Conservation (phyloP, 2,113 vertebrate genomes). For the Limnothrissa miodon region DNA sequence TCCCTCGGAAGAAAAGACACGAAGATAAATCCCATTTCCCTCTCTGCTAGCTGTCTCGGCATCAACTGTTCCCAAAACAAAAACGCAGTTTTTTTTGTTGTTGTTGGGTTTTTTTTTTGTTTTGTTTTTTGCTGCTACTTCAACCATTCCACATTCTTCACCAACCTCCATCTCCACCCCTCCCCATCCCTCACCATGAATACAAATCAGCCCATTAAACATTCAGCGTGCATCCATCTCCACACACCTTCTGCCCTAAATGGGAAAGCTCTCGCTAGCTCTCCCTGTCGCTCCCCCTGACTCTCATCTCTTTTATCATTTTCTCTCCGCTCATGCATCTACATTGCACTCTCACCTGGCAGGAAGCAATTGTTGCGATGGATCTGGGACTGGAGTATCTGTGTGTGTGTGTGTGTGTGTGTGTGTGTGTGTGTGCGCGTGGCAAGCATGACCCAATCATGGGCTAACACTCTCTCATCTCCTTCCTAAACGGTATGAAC, state of each 20-base stretch:
- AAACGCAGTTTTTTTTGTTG: constrained; percentile 1
- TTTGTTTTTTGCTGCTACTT: background rate
- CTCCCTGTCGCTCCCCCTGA: background rate
- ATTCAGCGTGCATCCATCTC: background rate
- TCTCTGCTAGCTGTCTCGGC: background rate
- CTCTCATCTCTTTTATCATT: background rate
- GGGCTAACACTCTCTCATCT: background rate
- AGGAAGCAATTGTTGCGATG: background rate
- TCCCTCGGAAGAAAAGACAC: background rate
- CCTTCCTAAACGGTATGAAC: background rate
- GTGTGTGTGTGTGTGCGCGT: too few species aligned
- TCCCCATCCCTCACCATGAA: background rate
- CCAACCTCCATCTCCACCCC: background rate
- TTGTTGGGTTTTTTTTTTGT: too few species aligned
- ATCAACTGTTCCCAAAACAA: constrained; percentile 53
- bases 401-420: background rate
- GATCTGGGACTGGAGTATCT: background rate
- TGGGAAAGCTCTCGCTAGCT: background rate
- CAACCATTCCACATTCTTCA: background rate
- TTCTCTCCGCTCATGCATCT: background rate
- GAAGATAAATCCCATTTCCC: background rate
- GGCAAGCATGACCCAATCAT: background rate
- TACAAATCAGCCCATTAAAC: constrained; percentile 8
- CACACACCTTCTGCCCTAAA: background rate
- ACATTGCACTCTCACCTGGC: background rate